Evolutionary conservation across 2,888 invertebrate genomes (phyloP).

Genomic region (Vesta saturnalis): DNA sequence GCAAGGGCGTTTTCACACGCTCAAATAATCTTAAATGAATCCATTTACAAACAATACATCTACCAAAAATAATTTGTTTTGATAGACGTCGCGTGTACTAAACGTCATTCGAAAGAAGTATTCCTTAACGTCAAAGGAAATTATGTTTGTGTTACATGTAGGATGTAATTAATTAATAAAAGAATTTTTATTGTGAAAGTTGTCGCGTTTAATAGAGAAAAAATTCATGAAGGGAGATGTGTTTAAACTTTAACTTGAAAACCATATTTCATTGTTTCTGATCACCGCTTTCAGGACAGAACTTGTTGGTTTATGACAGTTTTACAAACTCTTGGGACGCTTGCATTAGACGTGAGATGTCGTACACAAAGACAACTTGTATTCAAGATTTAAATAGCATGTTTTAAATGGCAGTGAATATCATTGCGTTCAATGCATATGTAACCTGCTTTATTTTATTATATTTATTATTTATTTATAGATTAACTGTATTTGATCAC

Average conservation of each 20-base stretch:
- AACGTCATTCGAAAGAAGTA: background rate
- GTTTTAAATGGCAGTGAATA: conserved; percentile 20
- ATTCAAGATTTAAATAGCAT: conserved; percentile 24
- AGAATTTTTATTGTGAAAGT: background rate
- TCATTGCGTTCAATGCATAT: too few relatives aligned
- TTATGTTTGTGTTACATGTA: background rate
- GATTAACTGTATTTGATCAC: too few relatives aligned
- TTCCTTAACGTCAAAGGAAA: background rate
- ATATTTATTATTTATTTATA: too few relatives aligned
- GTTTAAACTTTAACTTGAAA: conserved; percentile 41
- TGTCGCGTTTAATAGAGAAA: background rate
- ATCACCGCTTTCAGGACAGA: conserved; percentile 43
- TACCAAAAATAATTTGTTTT: conserved; percentile 26
- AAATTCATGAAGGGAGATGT: background rate
- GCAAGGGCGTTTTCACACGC: conserved; percentile 35
- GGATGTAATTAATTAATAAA: background rate
- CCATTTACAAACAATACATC: conserved; percentile 7
- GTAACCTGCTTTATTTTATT: too few relatives aligned
- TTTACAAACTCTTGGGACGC: conserved; percentile 36
- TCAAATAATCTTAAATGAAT: conserved; percentile 35
- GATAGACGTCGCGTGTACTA: conserved; percentile 26
- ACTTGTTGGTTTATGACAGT: conserved; percentile 46
- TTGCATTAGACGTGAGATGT: conserved; percentile 33
- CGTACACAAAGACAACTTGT: conserved; percentile 24
- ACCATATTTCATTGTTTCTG: conserved; percentile 42